Conservation (phyloP, 2,888 invertebrate species). For the Idaea biselata region DNA sequence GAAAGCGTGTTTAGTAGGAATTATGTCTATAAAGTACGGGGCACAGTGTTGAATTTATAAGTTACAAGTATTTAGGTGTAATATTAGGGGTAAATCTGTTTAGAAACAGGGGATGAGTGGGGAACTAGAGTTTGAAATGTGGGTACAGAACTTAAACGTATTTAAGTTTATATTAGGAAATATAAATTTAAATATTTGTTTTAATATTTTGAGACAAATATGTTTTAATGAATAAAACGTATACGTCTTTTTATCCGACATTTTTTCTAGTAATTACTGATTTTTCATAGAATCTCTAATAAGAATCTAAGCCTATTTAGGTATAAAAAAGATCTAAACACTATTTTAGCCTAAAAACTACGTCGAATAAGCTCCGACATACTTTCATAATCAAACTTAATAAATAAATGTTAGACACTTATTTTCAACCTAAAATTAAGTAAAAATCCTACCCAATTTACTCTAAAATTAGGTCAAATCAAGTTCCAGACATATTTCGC, state of each 20-base stretch:
- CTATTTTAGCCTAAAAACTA: neutral
- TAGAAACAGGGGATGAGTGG: neutral
- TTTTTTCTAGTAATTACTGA: neutral
- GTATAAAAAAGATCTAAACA: neutral
- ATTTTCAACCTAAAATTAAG: too few relatives aligned
- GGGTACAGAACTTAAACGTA: neutral
- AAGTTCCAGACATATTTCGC: neutral
- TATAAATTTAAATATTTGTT: neutral
- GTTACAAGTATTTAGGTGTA: neutral
- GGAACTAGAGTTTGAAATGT: neutral
- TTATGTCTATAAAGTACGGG: neutral
- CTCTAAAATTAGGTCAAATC: neutral
- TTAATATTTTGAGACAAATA: conserved; percentile 1
- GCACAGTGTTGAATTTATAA: neutral
- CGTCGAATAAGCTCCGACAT: neutral
- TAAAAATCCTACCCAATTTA: too few relatives aligned
- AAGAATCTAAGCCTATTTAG: neutral
- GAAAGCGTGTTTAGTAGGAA: neutral
- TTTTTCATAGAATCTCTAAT: too few relatives aligned
- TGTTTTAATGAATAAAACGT: neutral
- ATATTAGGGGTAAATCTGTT: neutral
- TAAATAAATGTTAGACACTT: neutral
- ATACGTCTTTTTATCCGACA: neutral
- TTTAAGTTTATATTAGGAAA: neutral
- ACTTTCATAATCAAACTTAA: neutral